phyloP scores from a whole-genome alignment of 2,113 vertebrate genomes.

The Buteo buteo region DNA sequence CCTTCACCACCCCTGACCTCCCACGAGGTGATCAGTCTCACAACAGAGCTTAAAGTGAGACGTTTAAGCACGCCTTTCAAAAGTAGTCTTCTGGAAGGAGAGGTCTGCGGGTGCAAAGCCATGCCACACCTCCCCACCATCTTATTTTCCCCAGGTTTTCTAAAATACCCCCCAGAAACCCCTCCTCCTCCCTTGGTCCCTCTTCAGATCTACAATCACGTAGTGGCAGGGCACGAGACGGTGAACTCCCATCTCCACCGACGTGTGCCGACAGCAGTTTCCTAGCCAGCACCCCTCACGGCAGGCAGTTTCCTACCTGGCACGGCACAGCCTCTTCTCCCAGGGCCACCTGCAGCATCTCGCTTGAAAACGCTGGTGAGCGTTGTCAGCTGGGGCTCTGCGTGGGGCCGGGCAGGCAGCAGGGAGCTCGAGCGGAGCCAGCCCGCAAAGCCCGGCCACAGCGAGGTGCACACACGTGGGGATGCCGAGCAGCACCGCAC shows the following conservation, averaged over 20 bases:
- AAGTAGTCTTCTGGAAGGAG: neutral
- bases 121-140: neutral
- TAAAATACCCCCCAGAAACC: neutral
- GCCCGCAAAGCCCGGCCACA: neutral
- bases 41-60: neutral
- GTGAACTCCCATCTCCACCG: neutral
- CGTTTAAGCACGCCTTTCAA: neutral
- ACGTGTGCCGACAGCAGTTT: neutral
- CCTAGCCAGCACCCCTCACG: neutral
- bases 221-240: neutral
- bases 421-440: neutral
- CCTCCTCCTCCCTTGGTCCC: neutral
- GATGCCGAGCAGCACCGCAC: neutral
- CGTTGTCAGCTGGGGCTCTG: neutral
- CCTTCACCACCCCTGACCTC: neutral
- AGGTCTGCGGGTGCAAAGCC: neutral
- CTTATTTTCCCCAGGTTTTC: neutral
- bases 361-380: neutral
- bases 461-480: neutral
- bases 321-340: neutral
- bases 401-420: neutral
- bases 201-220: neutral
- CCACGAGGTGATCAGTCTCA: neutral
- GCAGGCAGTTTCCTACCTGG: neutral
- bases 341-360: neutral